These are phyloP conservation scores for Anabas testudineus DNA, from an alignment of 2,797 vertebrate genomes.

Conservation along the genomic window DNA sequence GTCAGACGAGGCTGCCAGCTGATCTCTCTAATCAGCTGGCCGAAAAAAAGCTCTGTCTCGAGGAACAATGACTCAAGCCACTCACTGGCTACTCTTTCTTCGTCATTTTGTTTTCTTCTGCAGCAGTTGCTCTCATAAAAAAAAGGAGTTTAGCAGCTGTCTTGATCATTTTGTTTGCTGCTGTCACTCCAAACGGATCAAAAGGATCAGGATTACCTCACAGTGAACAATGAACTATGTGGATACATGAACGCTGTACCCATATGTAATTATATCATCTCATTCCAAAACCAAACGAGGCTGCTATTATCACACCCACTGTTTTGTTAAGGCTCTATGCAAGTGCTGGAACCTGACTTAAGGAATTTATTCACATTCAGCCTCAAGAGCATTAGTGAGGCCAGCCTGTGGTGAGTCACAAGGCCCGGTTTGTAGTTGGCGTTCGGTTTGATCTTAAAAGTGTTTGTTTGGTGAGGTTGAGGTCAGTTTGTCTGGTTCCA, in stretches of 20 bases:
- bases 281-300: not conserved
- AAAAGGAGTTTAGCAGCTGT: constrained; percentile 8
- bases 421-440: not conserved
- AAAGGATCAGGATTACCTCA: too few species aligned
- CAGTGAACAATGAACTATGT: not conserved
- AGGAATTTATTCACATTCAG: constrained; percentile 6
- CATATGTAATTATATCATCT: not conserved
- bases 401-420: not conserved
- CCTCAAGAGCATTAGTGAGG: not conserved
- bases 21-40: constrained; percentile 39
- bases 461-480: not conserved
- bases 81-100: constrained; percentile 13
- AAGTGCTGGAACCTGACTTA: not conserved
- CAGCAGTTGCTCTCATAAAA: constrained; percentile 2
- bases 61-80: constrained; percentile 37
- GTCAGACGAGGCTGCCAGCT: constrained; percentile 37
- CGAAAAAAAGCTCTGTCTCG: constrained; percentile 25
- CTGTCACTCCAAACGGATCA: too few species aligned
- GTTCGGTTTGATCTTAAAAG: not conserved
- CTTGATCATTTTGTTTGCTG: constrained; percentile 28
- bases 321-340: not conserved
- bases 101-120: constrained; percentile 19
- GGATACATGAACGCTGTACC: not conserved
- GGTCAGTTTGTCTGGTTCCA: not conserved
- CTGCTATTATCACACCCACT: not conserved